These are phyloP conservation scores for Callyntrura guangdongensis DNA, from an alignment of 2,888 invertebrate species.

Conservation along the genomic window DNA sequence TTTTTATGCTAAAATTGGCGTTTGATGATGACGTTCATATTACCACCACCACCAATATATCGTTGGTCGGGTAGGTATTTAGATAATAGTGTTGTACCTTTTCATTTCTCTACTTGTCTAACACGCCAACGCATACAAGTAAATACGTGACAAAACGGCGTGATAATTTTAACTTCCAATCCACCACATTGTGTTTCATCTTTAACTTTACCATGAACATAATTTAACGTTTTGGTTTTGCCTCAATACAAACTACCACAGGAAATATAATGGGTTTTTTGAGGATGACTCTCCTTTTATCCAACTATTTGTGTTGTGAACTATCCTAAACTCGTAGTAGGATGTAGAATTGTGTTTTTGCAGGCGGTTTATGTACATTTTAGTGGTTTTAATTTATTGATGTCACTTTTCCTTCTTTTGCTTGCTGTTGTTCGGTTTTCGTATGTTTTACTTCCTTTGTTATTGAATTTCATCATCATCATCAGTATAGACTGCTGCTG, in stretches of 20 bases:
- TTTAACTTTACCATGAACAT: background rate
- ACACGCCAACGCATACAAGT: too few species aligned
- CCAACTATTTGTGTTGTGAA: background rate
- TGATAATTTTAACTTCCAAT: background rate
- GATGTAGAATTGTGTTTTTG: conserved; percentile 6
- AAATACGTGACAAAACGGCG: background rate
- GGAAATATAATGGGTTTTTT: background rate
- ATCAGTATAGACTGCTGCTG: background rate
- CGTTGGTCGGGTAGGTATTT: too few species aligned
- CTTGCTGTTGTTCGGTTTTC: background rate
- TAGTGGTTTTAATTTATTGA: conserved; percentile 62
- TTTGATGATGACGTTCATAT: too few species aligned
- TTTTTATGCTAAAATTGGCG: background rate
- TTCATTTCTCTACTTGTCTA: too few species aligned
- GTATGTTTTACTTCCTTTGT: conserved; percentile 35
- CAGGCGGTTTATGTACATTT: conserved; percentile 17
- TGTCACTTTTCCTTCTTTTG: conserved; percentile 49
- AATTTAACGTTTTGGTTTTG: conserved; percentile 23
- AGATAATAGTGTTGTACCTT: too few species aligned
- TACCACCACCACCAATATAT: too few species aligned
- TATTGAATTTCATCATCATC: conserved; percentile 38
- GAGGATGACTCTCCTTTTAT: background rate
- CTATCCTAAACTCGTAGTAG: background rate
- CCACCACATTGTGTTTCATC: background rate
- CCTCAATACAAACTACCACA: too few species aligned